Conservation (phyloP, 2,888 invertebrate species). For the Cabera pusaria region DNA sequence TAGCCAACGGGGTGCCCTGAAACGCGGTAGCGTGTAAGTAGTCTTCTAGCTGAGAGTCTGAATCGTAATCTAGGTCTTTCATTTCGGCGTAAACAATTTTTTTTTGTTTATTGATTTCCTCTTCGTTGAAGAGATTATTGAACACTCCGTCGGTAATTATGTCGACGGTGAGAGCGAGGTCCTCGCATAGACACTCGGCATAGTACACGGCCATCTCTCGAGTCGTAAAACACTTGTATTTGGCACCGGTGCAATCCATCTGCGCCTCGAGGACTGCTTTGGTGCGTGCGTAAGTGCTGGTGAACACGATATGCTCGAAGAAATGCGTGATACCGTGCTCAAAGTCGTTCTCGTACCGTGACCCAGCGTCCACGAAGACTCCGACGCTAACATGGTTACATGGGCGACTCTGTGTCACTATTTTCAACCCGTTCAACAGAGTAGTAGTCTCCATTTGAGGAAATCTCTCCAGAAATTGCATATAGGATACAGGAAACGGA, state of each 20-base stretch:
- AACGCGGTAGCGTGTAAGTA: slow-evolving; percentile 72
- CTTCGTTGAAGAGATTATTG: slow-evolving; percentile 83
- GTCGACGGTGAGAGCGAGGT: slow-evolving; percentile 93
- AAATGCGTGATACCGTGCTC: slow-evolving; percentile 69
- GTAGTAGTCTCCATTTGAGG: slow-evolving; percentile 92
- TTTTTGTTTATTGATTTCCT: slow-evolving; percentile 62
- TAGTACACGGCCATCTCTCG: slow-evolving; percentile 98
- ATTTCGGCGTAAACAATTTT: slow-evolving; percentile 58
- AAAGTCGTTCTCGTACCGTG: slow-evolving; percentile 53
- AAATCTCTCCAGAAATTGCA: slow-evolving; percentile 81
- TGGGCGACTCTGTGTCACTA: slow-evolving; percentile 96
- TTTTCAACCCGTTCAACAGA: slow-evolving; percentile 91
- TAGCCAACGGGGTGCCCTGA: slow-evolving; percentile 67
- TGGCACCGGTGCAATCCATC: slow-evolving; percentile 97
- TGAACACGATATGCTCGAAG: slow-evolving; percentile 68
- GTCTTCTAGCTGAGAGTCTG: slow-evolving; percentile 54
- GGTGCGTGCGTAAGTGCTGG: slow-evolving; percentile 88
- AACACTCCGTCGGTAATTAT: slow-evolving; percentile 97
- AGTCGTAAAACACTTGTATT: slow-evolving; percentile 97
- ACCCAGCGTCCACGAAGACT: slow-evolving; percentile 59
- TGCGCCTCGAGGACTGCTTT: slow-evolving; percentile 94
- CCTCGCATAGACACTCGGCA: slow-evolving; percentile 94
- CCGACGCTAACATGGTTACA: slow-evolving; percentile 78
- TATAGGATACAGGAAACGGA: slow-evolving; percentile 80
- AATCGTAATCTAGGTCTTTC: slow-evolving; percentile 53